Conservation (phyloP, 2,113 vertebrate species). For the Octodon degus region DNA sequence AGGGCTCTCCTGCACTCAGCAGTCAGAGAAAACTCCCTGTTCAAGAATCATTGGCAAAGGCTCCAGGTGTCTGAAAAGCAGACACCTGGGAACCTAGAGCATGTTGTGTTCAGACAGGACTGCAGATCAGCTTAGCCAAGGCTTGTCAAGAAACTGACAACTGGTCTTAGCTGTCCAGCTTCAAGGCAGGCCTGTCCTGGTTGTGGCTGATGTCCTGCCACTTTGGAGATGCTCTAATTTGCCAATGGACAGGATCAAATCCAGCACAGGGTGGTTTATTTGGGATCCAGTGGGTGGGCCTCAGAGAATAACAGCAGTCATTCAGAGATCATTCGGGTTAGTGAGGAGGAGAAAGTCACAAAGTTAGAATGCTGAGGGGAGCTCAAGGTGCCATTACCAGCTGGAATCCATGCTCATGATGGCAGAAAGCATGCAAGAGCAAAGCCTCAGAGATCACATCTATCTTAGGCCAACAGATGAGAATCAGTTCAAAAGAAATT, state of each 20-base stretch:
- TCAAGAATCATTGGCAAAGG: background rate
- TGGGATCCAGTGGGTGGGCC: background rate
- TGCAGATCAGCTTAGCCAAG: too few relatives aligned
- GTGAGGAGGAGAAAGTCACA: slow-evolving; percentile 1
- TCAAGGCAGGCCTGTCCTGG: background rate
- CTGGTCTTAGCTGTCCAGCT: background rate
- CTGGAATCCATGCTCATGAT: background rate
- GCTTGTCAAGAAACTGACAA: background rate
- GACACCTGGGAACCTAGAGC: background rate
- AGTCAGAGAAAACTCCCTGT: background rate
- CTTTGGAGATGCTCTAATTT: background rate
- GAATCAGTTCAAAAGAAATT: slow-evolving; percentile 42
- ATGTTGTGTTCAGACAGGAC: accelerated
- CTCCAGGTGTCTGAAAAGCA: background rate
- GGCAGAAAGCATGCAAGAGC: slow-evolving; percentile 59
- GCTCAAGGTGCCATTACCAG: background rate
- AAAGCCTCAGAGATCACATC: slow-evolving; percentile 24
- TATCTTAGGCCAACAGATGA: background rate
- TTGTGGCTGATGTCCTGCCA: background rate
- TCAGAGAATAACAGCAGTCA: slow-evolving; percentile 28
- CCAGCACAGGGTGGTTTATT: background rate
- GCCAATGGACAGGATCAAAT: background rate
- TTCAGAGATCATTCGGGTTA: background rate
- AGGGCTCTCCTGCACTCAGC: background rate
- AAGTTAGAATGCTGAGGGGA: background rate